Evolutionary conservation across 2,797 vertebrate genomes (phyloP).

Genomic region (Taenioides sp.): DNA sequence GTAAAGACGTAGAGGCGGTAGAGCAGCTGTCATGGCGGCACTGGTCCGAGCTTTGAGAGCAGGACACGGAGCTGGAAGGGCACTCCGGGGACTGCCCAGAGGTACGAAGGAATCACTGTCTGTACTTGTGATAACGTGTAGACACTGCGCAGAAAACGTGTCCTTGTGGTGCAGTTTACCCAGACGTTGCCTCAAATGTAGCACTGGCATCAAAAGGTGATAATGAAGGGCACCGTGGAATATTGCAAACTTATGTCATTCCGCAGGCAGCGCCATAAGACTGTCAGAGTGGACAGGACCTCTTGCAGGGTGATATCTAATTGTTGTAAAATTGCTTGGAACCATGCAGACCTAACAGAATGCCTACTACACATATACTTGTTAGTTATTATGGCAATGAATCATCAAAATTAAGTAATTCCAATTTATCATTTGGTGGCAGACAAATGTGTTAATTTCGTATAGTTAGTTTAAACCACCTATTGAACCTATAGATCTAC

Average conservation of each 20-base stretch:
- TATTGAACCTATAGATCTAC: too few relatives aligned
- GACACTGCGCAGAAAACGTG: rapidly evolving
- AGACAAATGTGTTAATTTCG: too few relatives aligned
- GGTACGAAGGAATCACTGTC: slow-evolving; percentile 50
- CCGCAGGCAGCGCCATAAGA: background rate
- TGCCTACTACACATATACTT: too few relatives aligned
- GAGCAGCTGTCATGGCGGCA: slow-evolving; percentile 74
- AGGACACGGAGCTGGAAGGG: slow-evolving; percentile 69
- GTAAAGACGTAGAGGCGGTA: background rate
- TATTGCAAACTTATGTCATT: background rate
- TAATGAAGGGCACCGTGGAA: slow-evolving; percentile 63
- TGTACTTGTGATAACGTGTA: background rate
- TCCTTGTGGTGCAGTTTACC: rapidly evolving
- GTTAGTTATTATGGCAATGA: too few relatives aligned
- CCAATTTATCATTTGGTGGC: too few relatives aligned
- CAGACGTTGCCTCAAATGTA: background rate
- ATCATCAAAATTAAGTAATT: too few relatives aligned
- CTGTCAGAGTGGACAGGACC: too few relatives aligned
- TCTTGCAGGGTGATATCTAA: too few relatives aligned
- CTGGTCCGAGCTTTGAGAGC: slow-evolving; percentile 73
- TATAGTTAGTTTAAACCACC: too few relatives aligned
- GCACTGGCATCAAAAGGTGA: slow-evolving; percentile 57
- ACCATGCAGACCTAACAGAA: too few relatives aligned
- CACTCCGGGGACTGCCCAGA: slow-evolving; percentile 61
- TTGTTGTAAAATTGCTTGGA: too few relatives aligned